Evolutionary conservation across 1,140 invertebrate genomes (phyloP).

Genomic region (Bradynema listronoti): DNA sequence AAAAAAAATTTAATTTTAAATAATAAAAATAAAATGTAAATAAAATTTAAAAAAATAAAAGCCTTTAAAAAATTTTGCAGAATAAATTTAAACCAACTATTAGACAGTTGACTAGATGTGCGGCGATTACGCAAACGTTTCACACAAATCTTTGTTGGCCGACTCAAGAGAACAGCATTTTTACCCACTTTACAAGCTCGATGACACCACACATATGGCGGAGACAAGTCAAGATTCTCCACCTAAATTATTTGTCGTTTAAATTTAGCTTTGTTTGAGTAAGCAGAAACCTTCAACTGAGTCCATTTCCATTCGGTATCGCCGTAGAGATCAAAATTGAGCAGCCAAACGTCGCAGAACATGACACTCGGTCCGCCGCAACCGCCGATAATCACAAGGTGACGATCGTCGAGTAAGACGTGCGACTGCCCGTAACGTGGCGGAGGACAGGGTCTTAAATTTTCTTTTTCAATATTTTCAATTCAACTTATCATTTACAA

Average conservation of each 20-base stretch:
- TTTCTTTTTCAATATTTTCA: too few relatives aligned
- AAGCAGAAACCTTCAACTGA: conserved; percentile 28
- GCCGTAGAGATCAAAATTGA: conserved; percentile 62
- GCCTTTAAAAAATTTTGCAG: too few relatives aligned
- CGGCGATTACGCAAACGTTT: conserved; percentile 12
- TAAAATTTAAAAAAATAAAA: too few relatives aligned
- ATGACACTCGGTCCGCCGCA: conserved; percentile 68
- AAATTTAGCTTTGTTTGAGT: background rate
- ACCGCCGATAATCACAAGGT: conserved; percentile 64
- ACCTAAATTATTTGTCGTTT: conserved; percentile 26
- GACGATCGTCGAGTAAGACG: conserved; percentile 57
- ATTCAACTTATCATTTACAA: too few relatives aligned
- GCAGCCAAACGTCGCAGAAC: conserved; percentile 69
- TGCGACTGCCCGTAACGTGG: conserved; percentile 47
- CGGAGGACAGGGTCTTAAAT: conserved; percentile 36
- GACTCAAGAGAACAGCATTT: conserved; percentile 32
- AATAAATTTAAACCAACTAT: too few relatives aligned
- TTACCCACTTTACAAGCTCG: conserved; percentile 72
- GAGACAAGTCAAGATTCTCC: conserved; percentile 41
- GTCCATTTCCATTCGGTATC: conserved; percentile 48
- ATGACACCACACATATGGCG: conserved; percentile 82
- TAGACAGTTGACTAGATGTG: conserved; percentile 7
- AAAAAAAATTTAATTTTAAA: too few relatives aligned
- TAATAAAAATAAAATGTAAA: too few relatives aligned
- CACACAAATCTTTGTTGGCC: conserved; percentile 27